A percentile compares a stretch with the other conserved stretches of the same genome.
Evolutionary conservation across 2,888 invertebrate species (phyloP).

Genomic region (Homarus gammarus): DNA sequence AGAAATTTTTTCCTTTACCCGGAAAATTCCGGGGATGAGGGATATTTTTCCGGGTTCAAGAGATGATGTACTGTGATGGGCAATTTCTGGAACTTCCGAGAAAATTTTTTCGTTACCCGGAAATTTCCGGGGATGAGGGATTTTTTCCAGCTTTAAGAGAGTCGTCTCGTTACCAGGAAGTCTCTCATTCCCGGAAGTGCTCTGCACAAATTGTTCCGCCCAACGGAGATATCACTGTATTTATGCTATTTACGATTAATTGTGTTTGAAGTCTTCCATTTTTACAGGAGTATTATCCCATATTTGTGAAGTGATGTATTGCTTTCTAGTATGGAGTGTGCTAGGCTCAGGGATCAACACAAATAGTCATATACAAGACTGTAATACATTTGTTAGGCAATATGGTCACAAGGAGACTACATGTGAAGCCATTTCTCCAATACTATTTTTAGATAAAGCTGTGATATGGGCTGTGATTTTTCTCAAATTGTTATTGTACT

Average conservation of each 20-base stretch:
- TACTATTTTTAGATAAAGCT: constrained; percentile 29
- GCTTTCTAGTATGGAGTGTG: neutral
- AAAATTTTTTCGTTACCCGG: no score
- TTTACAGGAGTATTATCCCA: neutral
- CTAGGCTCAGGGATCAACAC: constrained; percentile 15
- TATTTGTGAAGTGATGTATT: neutral
- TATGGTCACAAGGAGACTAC: neutral
- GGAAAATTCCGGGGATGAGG: no score
- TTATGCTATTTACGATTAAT: neutral
- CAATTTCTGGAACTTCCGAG: no score
- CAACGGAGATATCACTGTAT: no score
- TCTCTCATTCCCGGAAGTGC: no score
- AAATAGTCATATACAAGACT: neutral
- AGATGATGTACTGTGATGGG: no score
- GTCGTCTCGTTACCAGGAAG: no score
- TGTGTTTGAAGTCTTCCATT: neutral
- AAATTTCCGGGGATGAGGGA: no score
- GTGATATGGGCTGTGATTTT: constrained; percentile 58
- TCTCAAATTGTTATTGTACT: constrained; percentile 1
- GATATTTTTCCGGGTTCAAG: no score
- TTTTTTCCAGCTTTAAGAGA: no score
- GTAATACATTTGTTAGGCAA: neutral
- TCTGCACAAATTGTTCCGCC: no score
- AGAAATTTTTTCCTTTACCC: no score
- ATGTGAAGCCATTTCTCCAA: neutral